Conservation (phyloP, 2,888 invertebrate genomes). For the Drosophila koepferae region DNA sequence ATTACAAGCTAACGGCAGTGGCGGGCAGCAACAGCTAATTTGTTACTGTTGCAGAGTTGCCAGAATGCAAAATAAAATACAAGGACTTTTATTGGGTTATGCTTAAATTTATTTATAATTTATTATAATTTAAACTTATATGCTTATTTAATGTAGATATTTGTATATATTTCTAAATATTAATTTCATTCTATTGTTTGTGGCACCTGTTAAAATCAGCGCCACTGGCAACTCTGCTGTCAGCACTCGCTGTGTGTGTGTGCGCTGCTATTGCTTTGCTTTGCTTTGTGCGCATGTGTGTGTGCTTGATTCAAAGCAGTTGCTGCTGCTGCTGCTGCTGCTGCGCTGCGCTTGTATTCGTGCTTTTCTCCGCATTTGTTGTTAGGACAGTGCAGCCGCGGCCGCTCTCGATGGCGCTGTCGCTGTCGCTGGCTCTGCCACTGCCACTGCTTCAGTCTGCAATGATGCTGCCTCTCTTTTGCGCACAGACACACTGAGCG, state of each 20-base stretch:
- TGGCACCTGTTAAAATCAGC: slow-evolving; percentile 27
- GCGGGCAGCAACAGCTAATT: slow-evolving; percentile 33
- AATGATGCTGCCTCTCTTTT: slow-evolving; percentile 51
- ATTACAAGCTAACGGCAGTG: slow-evolving; percentile 10
- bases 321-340: slow-evolving; percentile 32
- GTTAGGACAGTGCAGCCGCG: slow-evolving; percentile 44
- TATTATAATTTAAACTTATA: not conserved
- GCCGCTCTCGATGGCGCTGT: slow-evolving; percentile 23
- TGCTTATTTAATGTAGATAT: not conserved
- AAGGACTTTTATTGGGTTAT: not conserved
- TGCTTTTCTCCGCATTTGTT: slow-evolving; percentile 69
- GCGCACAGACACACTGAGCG: slow-evolving; percentile 37
- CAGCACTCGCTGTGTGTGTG: slow-evolving; percentile 19
- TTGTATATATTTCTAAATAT: not conserved
- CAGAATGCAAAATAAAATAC: not conserved
- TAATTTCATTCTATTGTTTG: not conserved
- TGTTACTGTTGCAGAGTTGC: slow-evolving; percentile 26
- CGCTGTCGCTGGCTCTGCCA: slow-evolving; percentile 21
- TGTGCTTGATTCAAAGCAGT: slow-evolving; percentile 32
- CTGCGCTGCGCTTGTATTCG: slow-evolving; percentile 39
- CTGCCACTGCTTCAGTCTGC: slow-evolving; percentile 20
- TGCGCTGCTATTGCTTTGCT: slow-evolving; percentile 5
- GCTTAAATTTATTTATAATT: not conserved
- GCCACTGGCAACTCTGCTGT: slow-evolving; percentile 49
- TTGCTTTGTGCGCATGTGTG: slow-evolving; percentile 24